Evolutionary conservation across 1,140 invertebrate genomes (phyloP).

Genomic region (Helicorthomorpha holstii): DNA sequence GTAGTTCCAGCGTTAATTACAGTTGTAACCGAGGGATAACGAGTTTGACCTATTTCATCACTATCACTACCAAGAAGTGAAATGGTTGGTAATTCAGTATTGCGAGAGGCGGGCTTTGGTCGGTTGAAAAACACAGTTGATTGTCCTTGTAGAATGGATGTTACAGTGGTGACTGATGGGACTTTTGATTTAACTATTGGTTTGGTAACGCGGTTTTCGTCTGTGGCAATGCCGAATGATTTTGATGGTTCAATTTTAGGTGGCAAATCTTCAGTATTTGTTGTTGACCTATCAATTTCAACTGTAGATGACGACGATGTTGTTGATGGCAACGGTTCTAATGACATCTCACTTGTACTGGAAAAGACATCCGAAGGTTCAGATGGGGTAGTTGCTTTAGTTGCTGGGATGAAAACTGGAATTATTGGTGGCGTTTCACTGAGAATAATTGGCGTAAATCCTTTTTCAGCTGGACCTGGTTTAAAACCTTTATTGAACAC

Average conservation of each 20-base stretch:
- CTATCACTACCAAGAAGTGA: slow-evolving; percentile 3
- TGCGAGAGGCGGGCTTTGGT: neutral
- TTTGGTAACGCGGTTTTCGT: too few species aligned
- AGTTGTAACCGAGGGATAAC: neutral
- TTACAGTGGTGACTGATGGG: slow-evolving; percentile 1
- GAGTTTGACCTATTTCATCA: slow-evolving; percentile 1
- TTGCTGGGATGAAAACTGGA: neutral
- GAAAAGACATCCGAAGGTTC: neutral
- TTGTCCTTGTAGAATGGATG: slow-evolving; percentile 5
- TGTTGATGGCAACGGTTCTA: too few species aligned
- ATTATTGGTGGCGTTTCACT: neutral
- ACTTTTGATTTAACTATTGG: neutral
- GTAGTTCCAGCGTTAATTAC: neutral
- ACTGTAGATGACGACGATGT: too few species aligned
- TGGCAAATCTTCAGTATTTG: too few species aligned
- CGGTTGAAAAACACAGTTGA: slow-evolving; percentile 5
- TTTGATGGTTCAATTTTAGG: too few species aligned
- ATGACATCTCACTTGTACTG: neutral
- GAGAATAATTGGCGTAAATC: slow-evolving; percentile 6
- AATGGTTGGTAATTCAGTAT: slow-evolving; percentile 1
- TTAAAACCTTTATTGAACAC: neutral
- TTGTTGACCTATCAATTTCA: too few species aligned
- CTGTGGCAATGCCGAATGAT: too few species aligned
- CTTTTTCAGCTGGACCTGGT: slow-evolving; percentile 6
- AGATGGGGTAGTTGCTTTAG: neutral